Percentiles rank a stretch among this genome's conserved stretches.
These are phyloP conservation scores for Microctonus hyperodae DNA, from an alignment of 2,888 invertebrate genomes.

Conservation along the genomic window DNA sequence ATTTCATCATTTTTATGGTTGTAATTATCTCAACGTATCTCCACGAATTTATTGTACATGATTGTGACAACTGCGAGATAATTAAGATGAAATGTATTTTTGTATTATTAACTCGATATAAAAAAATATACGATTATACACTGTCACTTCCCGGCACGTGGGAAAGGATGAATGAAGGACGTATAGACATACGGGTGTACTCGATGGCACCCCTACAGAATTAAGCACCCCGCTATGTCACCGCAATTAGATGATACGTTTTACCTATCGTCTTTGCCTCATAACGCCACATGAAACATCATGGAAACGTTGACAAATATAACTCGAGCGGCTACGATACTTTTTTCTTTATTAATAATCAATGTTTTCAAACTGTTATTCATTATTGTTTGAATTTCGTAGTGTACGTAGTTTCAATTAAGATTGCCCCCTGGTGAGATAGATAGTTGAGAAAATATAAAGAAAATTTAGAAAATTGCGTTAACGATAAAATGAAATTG, in stretches of 20 bases:
- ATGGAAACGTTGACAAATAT: slow-evolving; percentile 16
- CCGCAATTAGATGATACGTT: slow-evolving; percentile 35
- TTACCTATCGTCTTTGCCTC: slow-evolving; percentile 26
- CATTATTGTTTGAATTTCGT: too few relatives aligned
- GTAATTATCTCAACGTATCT: background rate
- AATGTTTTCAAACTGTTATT: background rate
- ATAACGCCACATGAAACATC: slow-evolving; percentile 21
- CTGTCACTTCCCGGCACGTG: slow-evolving; percentile 38
- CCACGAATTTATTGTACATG: background rate
- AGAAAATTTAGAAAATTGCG: too few relatives aligned
- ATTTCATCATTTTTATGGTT: background rate
- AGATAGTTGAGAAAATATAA: too few relatives aligned
- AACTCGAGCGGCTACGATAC: background rate
- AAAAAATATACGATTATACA: slow-evolving; percentile 36
- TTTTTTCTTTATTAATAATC: background rate
- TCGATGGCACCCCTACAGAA: slow-evolving; percentile 29
- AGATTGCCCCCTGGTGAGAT: too few relatives aligned
- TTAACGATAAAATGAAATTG: too few relatives aligned
- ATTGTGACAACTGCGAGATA: slow-evolving; percentile 3
- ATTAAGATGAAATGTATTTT: background rate
- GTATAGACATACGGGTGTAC: slow-evolving; percentile 3
- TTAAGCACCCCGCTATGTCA: slow-evolving; percentile 37
- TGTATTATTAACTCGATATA: slow-evolving; percentile 2
- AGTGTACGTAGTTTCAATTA: too few relatives aligned
- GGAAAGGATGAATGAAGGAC: slow-evolving; percentile 3